phyloP scores from a whole-genome alignment of 2,797 vertebrate genomes.

The Tympanoctomys barrerae region DNA sequence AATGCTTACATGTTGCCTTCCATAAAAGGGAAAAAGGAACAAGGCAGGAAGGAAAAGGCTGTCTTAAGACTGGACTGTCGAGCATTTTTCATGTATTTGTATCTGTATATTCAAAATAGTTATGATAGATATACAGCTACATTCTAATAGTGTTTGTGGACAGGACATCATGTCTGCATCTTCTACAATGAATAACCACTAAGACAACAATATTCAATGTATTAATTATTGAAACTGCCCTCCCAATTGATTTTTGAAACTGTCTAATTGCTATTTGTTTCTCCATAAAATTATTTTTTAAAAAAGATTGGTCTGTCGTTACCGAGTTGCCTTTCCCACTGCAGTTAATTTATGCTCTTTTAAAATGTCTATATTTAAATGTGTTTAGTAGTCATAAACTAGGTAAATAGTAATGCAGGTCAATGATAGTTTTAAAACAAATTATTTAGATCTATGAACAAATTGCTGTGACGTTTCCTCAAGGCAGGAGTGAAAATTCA shows the following conservation, averaged over 20 bases:
- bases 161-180: no score
- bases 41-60: neutral
- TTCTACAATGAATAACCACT: no score
- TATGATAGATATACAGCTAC: no score
- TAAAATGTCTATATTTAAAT: slow-evolving; percentile 38
- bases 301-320: neutral
- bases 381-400: neutral
- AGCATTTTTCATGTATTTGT: no score
- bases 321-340: neutral
- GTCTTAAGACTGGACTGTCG: neutral
- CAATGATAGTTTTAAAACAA: slow-evolving; percentile 60
- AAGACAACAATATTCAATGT: no score
- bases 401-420: slow-evolving; percentile 39
- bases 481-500: slow-evolving; percentile 45
- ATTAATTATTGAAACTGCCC: no score
- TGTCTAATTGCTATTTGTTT: no score
- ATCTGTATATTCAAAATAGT: no score
- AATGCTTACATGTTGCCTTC: neutral
- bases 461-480: slow-evolving; percentile 16
- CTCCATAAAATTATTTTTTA: no score
- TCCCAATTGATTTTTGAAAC: no score
- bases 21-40: neutral
- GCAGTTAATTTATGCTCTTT: neutral
- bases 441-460: slow-evolving; percentile 52
- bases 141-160: no score